Percentiles rank a stretch among this genome's conserved stretches.
Evolutionary conservation across 2,888 invertebrate genomes (phyloP).

Genomic region (Microctonus hyperodae): DNA sequence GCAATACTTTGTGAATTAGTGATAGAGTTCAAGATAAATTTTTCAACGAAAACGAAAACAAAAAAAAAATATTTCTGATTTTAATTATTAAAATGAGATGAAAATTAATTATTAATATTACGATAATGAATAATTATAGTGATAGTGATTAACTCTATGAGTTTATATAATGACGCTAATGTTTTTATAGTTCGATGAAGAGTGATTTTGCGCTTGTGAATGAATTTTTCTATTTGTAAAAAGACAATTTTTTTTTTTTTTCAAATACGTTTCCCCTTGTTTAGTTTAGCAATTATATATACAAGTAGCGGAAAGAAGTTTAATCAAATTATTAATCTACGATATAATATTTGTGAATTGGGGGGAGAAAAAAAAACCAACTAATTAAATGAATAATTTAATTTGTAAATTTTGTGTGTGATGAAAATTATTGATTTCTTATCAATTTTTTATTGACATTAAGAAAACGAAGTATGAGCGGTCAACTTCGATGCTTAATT

Average conservation of each 20-base stretch:
- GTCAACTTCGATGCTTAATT: conserved; percentile 32
- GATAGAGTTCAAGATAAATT: background rate
- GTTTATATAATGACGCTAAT: no score
- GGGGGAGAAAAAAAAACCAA: background rate
- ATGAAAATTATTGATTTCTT: background rate
- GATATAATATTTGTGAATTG: background rate
- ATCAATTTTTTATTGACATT: conserved; percentile 1
- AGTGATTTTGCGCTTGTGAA: background rate
- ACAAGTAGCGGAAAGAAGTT: background rate
- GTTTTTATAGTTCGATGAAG: background rate
- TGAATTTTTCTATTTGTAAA: background rate
- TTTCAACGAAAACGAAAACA: background rate
- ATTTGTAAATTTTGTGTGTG: background rate
- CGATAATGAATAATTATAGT: background rate
- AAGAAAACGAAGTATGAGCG: conserved; percentile 33
- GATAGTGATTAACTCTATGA: no score
- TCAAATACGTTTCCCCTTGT: background rate
- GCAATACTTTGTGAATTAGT: background rate
- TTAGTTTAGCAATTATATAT: no score
- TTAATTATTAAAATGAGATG: background rate
- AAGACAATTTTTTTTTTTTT: background rate
- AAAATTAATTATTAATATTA: background rate
- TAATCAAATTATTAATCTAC: conserved; percentile 5
- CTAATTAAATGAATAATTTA: background rate
- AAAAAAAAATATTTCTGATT: background rate